phyloP scores from a whole-genome alignment of 1,140 invertebrate species.

The Drosophila arawakana region DNA sequence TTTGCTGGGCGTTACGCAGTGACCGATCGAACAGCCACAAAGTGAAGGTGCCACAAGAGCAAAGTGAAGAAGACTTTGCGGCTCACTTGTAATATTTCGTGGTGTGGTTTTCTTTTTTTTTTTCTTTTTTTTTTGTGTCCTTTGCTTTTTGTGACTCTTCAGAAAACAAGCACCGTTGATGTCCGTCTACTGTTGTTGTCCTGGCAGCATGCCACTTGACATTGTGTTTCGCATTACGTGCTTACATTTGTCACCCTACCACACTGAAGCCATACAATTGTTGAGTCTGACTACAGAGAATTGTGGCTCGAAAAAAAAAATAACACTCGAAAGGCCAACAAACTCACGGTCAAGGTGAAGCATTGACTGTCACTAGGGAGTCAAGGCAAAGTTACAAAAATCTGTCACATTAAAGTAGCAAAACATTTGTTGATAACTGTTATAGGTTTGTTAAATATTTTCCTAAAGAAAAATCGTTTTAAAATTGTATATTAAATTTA shows the following conservation, averaged over 20 bases:
- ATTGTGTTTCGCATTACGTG: slow-evolving; percentile 57
- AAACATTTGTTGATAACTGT: slow-evolving; percentile 8
- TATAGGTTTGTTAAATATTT: neutral
- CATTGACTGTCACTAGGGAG: slow-evolving; percentile 8
- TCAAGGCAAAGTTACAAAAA: neutral
- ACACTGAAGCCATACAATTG: slow-evolving; percentile 13
- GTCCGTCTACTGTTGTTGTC: slow-evolving; percentile 33
- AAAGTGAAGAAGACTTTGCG: neutral
- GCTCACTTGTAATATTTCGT: slow-evolving; percentile 26
- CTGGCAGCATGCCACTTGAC: slow-evolving; percentile 55
- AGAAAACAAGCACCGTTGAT: slow-evolving; percentile 24
- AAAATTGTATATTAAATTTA: too few relatives aligned
- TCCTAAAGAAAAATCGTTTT: too few relatives aligned
- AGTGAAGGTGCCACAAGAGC: neutral
- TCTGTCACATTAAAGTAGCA: neutral
- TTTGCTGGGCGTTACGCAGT: slow-evolving; percentile 7
- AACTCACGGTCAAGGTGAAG: slow-evolving; percentile 63
- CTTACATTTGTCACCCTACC: slow-evolving; percentile 38
- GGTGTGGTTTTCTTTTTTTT: slow-evolving; percentile 8
- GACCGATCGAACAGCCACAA: slow-evolving; percentile 18
- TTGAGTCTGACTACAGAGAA: slow-evolving; percentile 30
- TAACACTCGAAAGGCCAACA: slow-evolving; percentile 61
- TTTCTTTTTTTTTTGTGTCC: neutral
- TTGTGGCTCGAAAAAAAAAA: slow-evolving; percentile 34
- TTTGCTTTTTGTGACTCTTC: slow-evolving; percentile 3